These are phyloP conservation scores for Lethenteron reissneri DNA, from an alignment of 2,113 vertebrate species.

Conservation along the genomic window DNA sequence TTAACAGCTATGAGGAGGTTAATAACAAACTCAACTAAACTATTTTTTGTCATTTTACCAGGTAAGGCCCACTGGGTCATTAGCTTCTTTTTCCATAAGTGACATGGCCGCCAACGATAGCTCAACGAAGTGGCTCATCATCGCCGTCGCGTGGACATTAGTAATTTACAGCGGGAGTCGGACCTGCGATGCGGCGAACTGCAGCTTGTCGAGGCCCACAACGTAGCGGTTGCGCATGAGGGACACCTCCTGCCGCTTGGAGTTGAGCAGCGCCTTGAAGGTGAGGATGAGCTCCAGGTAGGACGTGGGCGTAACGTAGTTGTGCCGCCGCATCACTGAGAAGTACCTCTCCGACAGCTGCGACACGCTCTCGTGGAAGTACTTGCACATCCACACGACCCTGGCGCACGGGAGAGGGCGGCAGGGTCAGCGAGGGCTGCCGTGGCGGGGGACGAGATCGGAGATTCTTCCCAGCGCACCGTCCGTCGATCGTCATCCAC, in stretches of 20 bases:
- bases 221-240: constrained; percentile 45
- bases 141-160: too few relatives aligned
- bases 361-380: constrained; percentile 49
- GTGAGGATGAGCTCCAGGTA: constrained; percentile 74
- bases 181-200: constrained; percentile 64
- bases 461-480: too few relatives aligned
- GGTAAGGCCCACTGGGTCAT: too few relatives aligned
- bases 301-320: constrained; percentile 76
- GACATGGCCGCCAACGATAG: too few relatives aligned
- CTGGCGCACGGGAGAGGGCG: constrained; percentile 17
- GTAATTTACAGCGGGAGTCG: constrained; percentile 1
- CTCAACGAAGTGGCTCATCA: too few relatives aligned
- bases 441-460: too few relatives aligned
- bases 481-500: too few relatives aligned
- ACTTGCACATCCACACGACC: constrained; percentile 66
- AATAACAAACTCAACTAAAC: too few relatives aligned
- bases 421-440: too few relatives aligned
- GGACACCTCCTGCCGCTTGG: constrained; percentile 47
- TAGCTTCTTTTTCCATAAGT: too few relatives aligned
- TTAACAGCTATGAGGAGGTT: too few relatives aligned
- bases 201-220: constrained; percentile 50
- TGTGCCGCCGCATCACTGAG: constrained; percentile 35
- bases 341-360: constrained; percentile 40
- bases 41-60: too few relatives aligned
- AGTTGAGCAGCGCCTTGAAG: constrained; percentile 45